Evolutionary conservation across 2,797 vertebrate genomes (phyloP).

Genomic region (Mycteria americana): DNA sequence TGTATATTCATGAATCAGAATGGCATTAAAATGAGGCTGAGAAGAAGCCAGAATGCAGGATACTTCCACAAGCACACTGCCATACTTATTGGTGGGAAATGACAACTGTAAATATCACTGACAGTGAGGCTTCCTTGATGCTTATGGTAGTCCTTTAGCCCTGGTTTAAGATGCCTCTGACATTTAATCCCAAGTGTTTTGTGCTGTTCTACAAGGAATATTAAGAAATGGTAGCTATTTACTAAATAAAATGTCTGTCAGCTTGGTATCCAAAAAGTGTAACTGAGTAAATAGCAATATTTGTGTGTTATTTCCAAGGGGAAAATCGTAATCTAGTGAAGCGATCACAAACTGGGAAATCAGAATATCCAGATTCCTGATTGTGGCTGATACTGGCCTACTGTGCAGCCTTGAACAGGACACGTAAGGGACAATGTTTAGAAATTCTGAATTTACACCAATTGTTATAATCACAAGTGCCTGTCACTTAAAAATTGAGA

Average conservation of each 20-base stretch:
- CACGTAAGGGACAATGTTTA: neutral
- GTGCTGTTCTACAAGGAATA: neutral
- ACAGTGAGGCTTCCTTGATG: neutral
- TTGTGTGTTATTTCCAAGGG: neutral
- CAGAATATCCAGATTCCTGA: neutral
- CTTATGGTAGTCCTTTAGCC: neutral
- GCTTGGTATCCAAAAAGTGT: rapidly evolving
- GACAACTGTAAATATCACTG: neutral
- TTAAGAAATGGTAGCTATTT: neutral
- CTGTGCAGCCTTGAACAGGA: neutral
- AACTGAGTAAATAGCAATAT: neutral
- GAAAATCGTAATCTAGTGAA: neutral
- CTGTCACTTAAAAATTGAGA: neutral
- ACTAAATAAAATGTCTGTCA: neutral
- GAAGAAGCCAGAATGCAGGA: neutral
- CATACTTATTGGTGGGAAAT: neutral
- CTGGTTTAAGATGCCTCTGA: neutral
- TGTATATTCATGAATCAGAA: neutral
- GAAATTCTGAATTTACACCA: neutral
- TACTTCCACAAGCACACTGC: neutral
- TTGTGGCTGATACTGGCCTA: neutral
- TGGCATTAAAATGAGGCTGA: neutral
- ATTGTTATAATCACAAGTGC: neutral
- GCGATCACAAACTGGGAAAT: neutral
- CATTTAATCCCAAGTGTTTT: neutral